phyloP scores from a whole-genome alignment of 2,888 invertebrate species.

The Drosophila lutescens region DNA sequence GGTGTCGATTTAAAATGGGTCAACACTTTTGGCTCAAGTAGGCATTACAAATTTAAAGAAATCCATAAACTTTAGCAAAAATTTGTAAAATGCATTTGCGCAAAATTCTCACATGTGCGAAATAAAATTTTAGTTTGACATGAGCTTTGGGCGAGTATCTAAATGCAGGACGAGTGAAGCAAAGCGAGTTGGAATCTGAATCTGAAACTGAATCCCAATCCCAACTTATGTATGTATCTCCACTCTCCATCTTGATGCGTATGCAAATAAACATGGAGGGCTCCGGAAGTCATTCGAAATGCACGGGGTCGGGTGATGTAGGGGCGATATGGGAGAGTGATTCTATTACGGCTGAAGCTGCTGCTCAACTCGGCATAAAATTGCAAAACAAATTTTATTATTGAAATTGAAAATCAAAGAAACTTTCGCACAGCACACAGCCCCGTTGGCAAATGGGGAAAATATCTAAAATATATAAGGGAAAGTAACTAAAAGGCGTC shows the following conservation, averaged over 20 bases:
- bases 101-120: conserved; percentile 36
- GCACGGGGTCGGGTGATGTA: conserved; percentile 18
- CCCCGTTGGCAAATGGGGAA: background rate
- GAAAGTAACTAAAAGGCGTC: conserved; percentile 12
- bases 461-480: background rate
- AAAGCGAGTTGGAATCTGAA: conserved; percentile 19
- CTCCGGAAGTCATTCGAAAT: conserved; percentile 22
- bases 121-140: conserved; percentile 44
- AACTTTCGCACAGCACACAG: conserved; percentile 25
- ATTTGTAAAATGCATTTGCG: conserved; percentile 34
- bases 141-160: conserved; percentile 47
- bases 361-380: conserved; percentile 71
- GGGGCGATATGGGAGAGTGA: conserved; percentile 13
- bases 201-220: conserved; percentile 11
- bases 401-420: conserved; percentile 72
- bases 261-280: conserved; percentile 49
- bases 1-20: conserved; percentile 9
- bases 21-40: conserved; percentile 6
- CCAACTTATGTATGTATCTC: conserved; percentile 36
- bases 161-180: conserved; percentile 19
- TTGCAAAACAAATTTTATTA: conserved; percentile 73
- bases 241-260: conserved; percentile 37
- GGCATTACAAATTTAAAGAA: conserved; percentile 14
- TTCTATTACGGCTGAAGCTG: conserved; percentile 37
- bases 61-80: background rate